Base-by-base conservation (phyloP, 92 coral and sea anemone species). In the Ricordea florida region DNA sequence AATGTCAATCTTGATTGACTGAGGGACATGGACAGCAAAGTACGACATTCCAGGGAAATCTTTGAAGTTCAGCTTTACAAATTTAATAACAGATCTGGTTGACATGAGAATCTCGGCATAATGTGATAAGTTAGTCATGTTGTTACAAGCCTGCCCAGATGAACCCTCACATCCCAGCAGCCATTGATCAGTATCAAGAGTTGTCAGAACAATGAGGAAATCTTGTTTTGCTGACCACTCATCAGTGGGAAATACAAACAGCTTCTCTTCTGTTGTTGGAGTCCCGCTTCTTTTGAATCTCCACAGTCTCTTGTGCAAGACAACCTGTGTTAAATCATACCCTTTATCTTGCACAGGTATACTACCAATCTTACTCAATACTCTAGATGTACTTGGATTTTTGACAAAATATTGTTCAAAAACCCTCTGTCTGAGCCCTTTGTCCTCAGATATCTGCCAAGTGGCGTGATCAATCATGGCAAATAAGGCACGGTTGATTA, bases 401-500 rank as follows among this genome's bases (percentile, higher is more conserved):
- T 79, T 80, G 26, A 81, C 63, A 79, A 94, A 94, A 77, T 94
- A 77, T 60, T 92, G 77, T 24, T 70, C 35, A 24, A 92, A 67
- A 35, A 77, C 66, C 34, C 57, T 81, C 74, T 66, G 79, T 64
- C 94, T 81, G 17, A 9, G 14, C 41, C 27, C 57, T 31, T 69
- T 67, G 13, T 55, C 66, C 14, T 35, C 69, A 0, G 79, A 29
- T 29, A 94, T 88, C 38, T 89, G 97, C 51, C 52, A 35, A 29
- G 85, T 78, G 18, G 57, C 24, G 57, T 73, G 73, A 55, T 85
- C 98, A 49, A 94, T 76, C 92, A 94, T 82, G 27, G 88, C 93
- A 84, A 94, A 94, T 58, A 94, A 62, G 46, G 97, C 98, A 37
- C 98, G 73, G 69, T 92, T 94, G 48, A 83, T 78, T 16, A 82